Conservation (phyloP, 2,113 vertebrate species). For the Asarcornis scutulata region DNA sequence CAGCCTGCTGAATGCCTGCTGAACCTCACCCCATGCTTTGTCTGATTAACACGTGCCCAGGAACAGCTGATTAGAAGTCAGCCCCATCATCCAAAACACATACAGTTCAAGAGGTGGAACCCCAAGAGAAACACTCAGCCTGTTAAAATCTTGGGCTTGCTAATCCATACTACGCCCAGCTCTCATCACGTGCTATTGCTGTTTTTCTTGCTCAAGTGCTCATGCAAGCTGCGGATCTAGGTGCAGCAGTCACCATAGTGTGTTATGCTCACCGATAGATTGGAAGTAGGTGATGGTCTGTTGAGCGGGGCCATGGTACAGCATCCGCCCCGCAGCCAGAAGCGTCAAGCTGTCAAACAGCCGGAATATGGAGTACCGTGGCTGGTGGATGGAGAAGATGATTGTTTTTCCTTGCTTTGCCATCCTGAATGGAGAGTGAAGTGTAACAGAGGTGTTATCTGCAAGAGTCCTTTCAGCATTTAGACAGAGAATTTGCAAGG, state of each 20-base stretch:
- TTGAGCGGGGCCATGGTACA: slow-evolving; percentile 87
- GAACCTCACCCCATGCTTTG: background rate
- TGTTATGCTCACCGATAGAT: slow-evolving; percentile 76
- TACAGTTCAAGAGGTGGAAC: background rate
- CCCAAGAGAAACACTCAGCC: background rate
- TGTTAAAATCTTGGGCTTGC: background rate
- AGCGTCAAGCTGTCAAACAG: slow-evolving; percentile 90
- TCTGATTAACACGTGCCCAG: background rate
- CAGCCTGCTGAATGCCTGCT: background rate
- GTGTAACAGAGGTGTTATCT: background rate
- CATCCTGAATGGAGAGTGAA: slow-evolving; percentile 80
- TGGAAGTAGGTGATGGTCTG: slow-evolving; percentile 84
- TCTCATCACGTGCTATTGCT: accelerated
- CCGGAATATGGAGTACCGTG: slow-evolving; percentile 92
- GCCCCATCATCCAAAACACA: background rate
- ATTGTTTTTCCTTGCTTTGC: slow-evolving; percentile 85
- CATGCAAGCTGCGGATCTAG: background rate
- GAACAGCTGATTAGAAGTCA: background rate
- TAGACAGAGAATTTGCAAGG: background rate
- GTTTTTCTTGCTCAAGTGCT: background rate
- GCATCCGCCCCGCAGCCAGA: slow-evolving; percentile 83
- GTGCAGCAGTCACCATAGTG: background rate
- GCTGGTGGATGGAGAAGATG: slow-evolving; percentile 97
- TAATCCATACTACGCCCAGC: accelerated
- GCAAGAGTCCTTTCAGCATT: background rate